These are phyloP conservation scores for Reinhardtius hippoglossoides DNA, from an alignment of 2,113 vertebrate genomes.

Conservation along the genomic window DNA sequence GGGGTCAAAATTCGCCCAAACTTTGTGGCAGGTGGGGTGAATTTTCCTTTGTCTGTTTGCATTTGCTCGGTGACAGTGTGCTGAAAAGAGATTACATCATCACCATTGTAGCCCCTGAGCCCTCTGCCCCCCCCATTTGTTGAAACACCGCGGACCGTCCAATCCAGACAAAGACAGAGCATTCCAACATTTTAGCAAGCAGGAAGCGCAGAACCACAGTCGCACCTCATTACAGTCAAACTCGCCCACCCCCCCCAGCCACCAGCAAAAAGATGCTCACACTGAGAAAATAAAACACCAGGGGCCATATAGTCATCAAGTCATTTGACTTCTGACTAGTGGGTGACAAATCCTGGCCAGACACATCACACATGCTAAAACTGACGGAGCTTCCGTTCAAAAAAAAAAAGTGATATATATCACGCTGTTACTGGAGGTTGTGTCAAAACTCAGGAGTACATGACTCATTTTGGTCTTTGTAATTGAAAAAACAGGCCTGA, in stretches of 20 bases:
- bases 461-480: slow-evolving; percentile 27
- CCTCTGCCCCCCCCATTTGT: slow-evolving; percentile 58
- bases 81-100: slow-evolving; percentile 80
- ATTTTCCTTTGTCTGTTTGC: slow-evolving; percentile 59
- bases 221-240: slow-evolving; percentile 73
- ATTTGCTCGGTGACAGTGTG: slow-evolving; percentile 65
- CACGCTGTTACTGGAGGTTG: background rate
- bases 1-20: slow-evolving; percentile 54
- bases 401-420: background rate
- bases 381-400: slow-evolving; percentile 34
- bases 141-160: slow-evolving; percentile 42
- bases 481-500: background rate
- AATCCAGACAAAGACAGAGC: slow-evolving; percentile 65
- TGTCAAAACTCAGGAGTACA: slow-evolving; percentile 25
- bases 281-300: background rate
- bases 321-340: slow-evolving; percentile 65
- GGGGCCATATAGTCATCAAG: slow-evolving; percentile 38
- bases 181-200: slow-evolving; percentile 76
- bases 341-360: slow-evolving; percentile 55
- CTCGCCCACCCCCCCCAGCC: slow-evolving; percentile 51
- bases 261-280: slow-evolving; percentile 15
- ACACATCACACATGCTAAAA: slow-evolving; percentile 13
- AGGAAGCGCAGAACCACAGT: slow-evolving; percentile 67
- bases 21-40: slow-evolving; percentile 47
- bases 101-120: slow-evolving; percentile 72